phyloP scores from a whole-genome alignment of 2,888 invertebrate species.

The Blastobasis lacticolella region DNA sequence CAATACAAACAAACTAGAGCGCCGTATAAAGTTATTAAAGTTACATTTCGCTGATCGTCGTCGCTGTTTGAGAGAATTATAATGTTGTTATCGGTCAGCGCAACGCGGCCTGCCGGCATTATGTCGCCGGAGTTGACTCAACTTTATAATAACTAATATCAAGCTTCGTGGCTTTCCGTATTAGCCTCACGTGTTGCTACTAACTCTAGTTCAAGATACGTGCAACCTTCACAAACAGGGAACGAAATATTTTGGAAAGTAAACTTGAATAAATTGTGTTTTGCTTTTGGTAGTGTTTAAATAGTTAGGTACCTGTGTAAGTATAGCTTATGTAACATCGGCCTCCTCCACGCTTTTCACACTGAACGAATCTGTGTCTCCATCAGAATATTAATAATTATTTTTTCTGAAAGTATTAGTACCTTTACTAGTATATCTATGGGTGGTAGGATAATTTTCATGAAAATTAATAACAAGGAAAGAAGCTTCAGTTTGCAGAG shows the following conservation, averaged over 20 bases:
- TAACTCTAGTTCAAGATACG: not conserved
- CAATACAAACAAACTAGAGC: constrained; percentile 51
- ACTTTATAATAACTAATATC: not conserved
- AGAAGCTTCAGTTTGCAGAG: not conserved
- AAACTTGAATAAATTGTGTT: no score
- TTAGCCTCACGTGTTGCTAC: not conserved
- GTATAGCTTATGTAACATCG: no score
- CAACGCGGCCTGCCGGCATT: constrained; percentile 25
- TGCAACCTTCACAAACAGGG: not conserved
- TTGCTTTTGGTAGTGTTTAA: no score
- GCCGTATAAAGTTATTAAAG: constrained; percentile 68
- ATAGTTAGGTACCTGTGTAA: no score
- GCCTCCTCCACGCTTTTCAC: no score
- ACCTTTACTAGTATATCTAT: no score
- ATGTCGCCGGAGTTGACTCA: constrained; percentile 9
- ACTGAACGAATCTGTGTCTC: no score
- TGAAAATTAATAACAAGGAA: no score
- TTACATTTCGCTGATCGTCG: constrained; percentile 57
- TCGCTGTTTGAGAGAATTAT: constrained; percentile 50
- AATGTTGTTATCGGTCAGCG: constrained; percentile 53
- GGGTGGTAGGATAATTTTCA: no score
- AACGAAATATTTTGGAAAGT: no score
- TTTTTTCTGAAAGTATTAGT: no score
- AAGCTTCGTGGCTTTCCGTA: not conserved
- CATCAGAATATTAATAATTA: no score